A percentile compares a stretch with the other conserved stretches of the same genome.
Conservation (phyloP, 2,113 vertebrate genomes). For the Triplophysa rosa region DNA sequence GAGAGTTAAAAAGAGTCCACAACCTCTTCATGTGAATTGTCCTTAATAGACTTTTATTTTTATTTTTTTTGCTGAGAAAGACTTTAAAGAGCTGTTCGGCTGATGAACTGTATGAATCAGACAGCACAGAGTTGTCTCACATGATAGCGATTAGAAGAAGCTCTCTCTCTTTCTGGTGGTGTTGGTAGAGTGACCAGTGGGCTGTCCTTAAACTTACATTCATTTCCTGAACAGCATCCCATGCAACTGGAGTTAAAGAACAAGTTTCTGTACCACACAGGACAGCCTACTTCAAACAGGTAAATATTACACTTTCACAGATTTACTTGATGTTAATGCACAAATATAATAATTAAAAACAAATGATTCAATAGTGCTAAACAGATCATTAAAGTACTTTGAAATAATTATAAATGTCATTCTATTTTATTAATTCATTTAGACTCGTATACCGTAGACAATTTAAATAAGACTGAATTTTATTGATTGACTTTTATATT, state of each 20-base stretch:
- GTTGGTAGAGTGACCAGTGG: constrained; percentile 16
- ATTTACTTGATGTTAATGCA: too few species aligned
- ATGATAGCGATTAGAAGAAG: constrained; percentile 68
- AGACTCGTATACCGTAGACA: too few species aligned
- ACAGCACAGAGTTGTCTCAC: constrained; percentile 60
- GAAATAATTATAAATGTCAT: too few species aligned
- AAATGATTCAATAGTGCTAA: too few species aligned
- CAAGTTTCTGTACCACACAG: neutral
- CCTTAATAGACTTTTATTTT: neutral
- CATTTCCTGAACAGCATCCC: neutral
- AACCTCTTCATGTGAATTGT: neutral
- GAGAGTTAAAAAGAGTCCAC: neutral
- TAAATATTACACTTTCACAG: neutral
- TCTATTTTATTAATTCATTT: too few species aligned
- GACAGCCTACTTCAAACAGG: neutral
- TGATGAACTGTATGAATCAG: neutral
- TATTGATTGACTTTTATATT: too few species aligned
- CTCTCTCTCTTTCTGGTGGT: constrained; percentile 12
- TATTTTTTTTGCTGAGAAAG: too few species aligned
- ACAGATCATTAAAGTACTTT: too few species aligned
- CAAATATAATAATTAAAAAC: too few species aligned
- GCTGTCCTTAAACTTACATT: neutral
- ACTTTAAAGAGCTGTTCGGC: too few species aligned
- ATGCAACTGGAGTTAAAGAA: neutral
- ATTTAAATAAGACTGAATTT: too few species aligned